Conservation (phyloP, 2,888 invertebrate species). For the Rutpela maculata region DNA sequence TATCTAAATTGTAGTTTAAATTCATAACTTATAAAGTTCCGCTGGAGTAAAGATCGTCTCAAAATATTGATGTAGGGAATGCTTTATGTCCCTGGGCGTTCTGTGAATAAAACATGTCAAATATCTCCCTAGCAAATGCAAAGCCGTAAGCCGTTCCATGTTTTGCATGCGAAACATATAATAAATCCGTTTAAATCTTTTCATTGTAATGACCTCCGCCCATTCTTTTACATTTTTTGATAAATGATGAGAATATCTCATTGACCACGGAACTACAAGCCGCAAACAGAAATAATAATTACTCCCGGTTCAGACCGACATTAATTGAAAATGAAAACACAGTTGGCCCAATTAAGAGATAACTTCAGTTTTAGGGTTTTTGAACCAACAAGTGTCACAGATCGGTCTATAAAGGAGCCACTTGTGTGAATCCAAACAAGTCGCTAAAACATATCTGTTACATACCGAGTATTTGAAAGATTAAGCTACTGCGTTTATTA, state of each 20-base stretch:
- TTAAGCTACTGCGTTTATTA: too few species aligned
- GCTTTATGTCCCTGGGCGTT: background rate
- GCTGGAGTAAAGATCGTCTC: background rate
- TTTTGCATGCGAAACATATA: background rate
- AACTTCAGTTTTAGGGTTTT: too few species aligned
- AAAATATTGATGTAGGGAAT: slow-evolving; percentile 13
- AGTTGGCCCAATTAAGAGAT: too few species aligned
- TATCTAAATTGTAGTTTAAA: slow-evolving; percentile 3
- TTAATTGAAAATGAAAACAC: too few species aligned
- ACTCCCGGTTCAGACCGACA: too few species aligned
- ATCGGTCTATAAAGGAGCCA: too few species aligned
- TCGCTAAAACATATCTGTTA: too few species aligned
- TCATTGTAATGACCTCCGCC: slow-evolving; percentile 14
- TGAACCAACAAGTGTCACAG: too few species aligned
- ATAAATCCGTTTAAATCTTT: slow-evolving; percentile 12
- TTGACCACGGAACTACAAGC: background rate
- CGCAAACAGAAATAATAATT: too few species aligned
- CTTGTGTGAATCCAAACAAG: too few species aligned
- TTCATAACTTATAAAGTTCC: slow-evolving; percentile 8
- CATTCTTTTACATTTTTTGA: background rate
- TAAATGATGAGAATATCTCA: background rate
- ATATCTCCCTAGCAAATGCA: slow-evolving; percentile 1
- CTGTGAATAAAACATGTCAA: slow-evolving; percentile 14
- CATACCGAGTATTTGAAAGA: too few species aligned
- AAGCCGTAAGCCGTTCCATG: background rate